These are phyloP conservation scores for Phrynocephalus vlangalii DNA, from an alignment of 2,797 vertebrate genomes.

Conservation along the genomic window DNA sequence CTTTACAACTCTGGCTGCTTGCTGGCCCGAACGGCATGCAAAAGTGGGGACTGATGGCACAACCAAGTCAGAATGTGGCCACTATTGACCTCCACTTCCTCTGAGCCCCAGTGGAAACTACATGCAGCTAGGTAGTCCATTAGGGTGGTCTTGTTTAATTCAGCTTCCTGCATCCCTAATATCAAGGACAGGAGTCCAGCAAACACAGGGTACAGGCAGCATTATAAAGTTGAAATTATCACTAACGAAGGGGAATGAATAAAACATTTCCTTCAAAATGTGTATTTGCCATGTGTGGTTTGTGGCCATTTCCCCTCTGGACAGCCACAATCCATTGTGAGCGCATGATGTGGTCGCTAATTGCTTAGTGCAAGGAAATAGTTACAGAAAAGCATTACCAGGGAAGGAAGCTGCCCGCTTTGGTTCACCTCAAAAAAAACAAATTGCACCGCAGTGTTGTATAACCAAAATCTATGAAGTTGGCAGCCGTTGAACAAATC, in stretches of 20 bases:
- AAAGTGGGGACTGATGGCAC: background rate
- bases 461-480: background rate
- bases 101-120: background rate
- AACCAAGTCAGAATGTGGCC: background rate
- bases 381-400: slow-evolving; percentile 4
- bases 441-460: background rate
- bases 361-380: slow-evolving; percentile 17
- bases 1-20: too few relatives aligned
- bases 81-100: background rate
- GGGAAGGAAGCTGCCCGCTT: slow-evolving; percentile 45
- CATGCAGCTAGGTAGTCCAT: too few relatives aligned
- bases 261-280: slow-evolving; percentile 12
- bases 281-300: background rate
- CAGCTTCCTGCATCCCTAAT: slow-evolving; percentile 1
- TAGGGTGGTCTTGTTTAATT: background rate
- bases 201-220: background rate
- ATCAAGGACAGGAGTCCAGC: background rate
- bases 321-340: slow-evolving; percentile 28
- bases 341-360: slow-evolving; percentile 24
- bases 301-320: background rate
- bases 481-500: background rate
- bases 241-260: slow-evolving; percentile 25
- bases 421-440: slow-evolving; percentile 34
- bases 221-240: slow-evolving; percentile 8
- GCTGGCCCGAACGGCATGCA: too few relatives aligned